These are phyloP conservation scores for Sogatella furcifera DNA, from an alignment of 1,140 invertebrate genomes.

Conservation along the genomic window DNA sequence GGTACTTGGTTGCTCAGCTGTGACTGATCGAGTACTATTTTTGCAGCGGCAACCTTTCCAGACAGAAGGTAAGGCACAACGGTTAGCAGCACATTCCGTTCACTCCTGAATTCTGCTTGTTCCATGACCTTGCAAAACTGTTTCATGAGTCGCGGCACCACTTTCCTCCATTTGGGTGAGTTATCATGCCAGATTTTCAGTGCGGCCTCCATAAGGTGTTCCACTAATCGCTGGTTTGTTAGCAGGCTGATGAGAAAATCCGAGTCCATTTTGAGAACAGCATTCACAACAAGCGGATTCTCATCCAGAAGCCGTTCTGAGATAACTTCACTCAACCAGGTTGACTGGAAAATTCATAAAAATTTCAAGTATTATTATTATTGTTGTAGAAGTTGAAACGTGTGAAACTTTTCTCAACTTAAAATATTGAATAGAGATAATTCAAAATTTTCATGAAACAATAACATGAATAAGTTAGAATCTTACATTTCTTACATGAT, in stretches of 20 bases:
- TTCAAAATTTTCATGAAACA: too few species aligned
- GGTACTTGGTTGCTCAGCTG: too few species aligned
- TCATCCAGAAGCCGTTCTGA: slow-evolving; percentile 46
- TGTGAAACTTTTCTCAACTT: background rate
- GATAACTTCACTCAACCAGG: slow-evolving; percentile 39
- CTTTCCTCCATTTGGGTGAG: background rate
- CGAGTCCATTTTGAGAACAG: slow-evolving; percentile 23
- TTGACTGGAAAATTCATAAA: slow-evolving; percentile 14
- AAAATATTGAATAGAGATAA: too few species aligned
- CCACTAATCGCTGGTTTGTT: slow-evolving; percentile 25
- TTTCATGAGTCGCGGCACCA: background rate
- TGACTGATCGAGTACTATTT: too few species aligned
- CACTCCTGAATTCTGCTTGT: background rate
- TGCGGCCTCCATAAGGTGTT: slow-evolving; percentile 27
- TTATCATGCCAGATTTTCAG: slow-evolving; percentile 18
- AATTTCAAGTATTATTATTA: background rate
- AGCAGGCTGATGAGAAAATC: slow-evolving; percentile 33
- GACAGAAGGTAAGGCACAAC: background rate
- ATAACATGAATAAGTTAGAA: too few species aligned
- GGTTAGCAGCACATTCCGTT: background rate
- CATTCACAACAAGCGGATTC: slow-evolving; percentile 38
- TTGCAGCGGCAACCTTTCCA: too few species aligned
- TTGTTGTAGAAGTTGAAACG: background rate
- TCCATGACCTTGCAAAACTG: background rate
- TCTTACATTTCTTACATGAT: too few species aligned